These are phyloP conservation scores for Sciaenops ocellatus DNA, from an alignment of 2,797 vertebrate species.

Conservation along the genomic window DNA sequence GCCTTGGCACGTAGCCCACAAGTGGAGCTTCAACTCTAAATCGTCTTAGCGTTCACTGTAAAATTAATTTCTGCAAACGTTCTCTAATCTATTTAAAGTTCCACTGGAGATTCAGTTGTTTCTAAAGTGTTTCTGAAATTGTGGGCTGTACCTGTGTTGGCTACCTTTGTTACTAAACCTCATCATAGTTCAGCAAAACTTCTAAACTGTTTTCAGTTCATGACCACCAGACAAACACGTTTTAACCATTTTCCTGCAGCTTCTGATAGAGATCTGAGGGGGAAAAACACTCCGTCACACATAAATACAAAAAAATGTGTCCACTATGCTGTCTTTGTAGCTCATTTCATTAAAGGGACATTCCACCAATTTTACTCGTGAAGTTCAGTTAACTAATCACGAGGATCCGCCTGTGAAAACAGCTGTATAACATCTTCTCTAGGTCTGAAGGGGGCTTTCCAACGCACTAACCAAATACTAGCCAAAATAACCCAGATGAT, in stretches of 20 bases:
- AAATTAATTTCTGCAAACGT: neutral
- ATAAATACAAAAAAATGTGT: neutral
- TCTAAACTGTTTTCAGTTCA: neutral
- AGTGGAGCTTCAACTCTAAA: conserved; percentile 19
- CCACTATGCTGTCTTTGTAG: no score
- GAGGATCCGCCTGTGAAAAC: neutral
- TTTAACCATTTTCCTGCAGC: neutral
- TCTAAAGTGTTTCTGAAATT: neutral
- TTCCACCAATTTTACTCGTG: neutral
- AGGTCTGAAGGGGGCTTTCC: neutral
- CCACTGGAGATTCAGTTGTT: neutral
- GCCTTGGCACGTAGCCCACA: conserved; percentile 4
- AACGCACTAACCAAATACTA: neutral
- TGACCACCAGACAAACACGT: neutral
- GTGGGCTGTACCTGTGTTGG: neutral
- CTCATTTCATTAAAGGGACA: neutral
- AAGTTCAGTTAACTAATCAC: neutral
- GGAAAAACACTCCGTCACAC: neutral
- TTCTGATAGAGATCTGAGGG: neutral
- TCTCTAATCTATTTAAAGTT: neutral
- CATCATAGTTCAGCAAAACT: neutral
- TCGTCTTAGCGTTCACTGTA: neutral
- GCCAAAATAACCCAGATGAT: neutral
- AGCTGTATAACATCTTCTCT: neutral
- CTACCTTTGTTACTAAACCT: conserved; percentile 1